These are phyloP conservation scores for Ceuthmochares aereus DNA, from an alignment of 2,113 vertebrate genomes.

Conservation along the genomic window DNA sequence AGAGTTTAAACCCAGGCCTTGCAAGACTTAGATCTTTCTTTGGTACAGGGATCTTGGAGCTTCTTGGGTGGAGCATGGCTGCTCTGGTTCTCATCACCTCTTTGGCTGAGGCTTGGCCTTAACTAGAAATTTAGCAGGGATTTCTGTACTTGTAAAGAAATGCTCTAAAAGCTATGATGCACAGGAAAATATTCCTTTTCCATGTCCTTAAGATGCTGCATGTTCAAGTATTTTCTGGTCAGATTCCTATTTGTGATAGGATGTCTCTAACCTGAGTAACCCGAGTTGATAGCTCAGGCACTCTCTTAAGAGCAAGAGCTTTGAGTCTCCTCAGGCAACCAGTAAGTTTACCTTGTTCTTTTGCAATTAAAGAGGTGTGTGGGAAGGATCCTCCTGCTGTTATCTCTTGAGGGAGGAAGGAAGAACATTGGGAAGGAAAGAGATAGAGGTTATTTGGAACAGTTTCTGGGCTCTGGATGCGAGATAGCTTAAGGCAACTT, in stretches of 20 bases:
- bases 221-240: background rate
- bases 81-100: background rate
- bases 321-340: background rate
- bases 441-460: background rate
- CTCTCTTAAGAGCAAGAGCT: background rate
- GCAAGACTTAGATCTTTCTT: background rate
- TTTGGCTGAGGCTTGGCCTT: background rate
- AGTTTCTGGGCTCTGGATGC: background rate
- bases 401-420: background rate
- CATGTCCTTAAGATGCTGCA: background rate
- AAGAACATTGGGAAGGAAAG: background rate
- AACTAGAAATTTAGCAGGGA: background rate
- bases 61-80: background rate
- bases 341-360: background rate
- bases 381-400: background rate
- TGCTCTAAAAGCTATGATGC: background rate
- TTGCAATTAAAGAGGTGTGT: background rate
- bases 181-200: background rate
- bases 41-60: background rate
- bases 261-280: background rate
- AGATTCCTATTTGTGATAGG: background rate
- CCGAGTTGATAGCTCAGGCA: background rate
- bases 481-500: background rate
- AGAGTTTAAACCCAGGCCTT: background rate
- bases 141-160: background rate